Evolutionary conservation across 2,113 vertebrate species (phyloP).

Genomic region (Rallus limicola): DNA sequence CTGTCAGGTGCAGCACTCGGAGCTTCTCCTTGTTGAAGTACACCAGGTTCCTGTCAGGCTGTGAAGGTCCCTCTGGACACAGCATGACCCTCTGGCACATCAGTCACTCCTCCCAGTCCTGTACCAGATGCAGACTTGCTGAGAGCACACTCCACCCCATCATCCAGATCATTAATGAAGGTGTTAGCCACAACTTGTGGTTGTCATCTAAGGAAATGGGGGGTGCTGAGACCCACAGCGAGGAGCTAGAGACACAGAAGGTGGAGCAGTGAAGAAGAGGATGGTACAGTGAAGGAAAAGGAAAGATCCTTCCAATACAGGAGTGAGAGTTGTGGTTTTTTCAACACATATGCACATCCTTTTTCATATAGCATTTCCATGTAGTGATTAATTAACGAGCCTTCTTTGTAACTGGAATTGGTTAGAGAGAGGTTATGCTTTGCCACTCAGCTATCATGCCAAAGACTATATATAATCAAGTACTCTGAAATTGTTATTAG

Average conservation of each 20-base stretch:
- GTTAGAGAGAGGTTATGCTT: not conserved
- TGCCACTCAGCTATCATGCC: not conserved
- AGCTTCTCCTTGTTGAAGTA: not conserved
- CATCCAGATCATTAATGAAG: not conserved
- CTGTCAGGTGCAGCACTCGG: not conserved
- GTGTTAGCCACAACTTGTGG: rapidly evolving
- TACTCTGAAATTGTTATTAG: not conserved
- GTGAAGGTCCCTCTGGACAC: not conserved
- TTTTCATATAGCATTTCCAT: not conserved
- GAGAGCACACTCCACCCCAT: not conserved
- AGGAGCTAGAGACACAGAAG: not conserved
- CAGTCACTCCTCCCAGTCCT: not conserved
- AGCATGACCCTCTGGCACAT: rapidly evolving
- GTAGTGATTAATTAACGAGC: not conserved
- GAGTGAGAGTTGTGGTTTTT: not conserved
- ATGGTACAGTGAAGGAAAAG: rapidly evolving
- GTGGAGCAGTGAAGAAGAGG: not conserved
- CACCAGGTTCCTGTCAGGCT: not conserved
- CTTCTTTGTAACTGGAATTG: not conserved
- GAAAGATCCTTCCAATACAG: not conserved
- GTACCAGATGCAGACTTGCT: no score
- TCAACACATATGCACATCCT: not conserved
- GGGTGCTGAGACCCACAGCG: not conserved
- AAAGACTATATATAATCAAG: not conserved
- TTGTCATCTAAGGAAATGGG: not conserved